Evolutionary conservation across 1,140 invertebrate genomes (phyloP).

Genomic region (Calephelis virginiensis): DNA sequence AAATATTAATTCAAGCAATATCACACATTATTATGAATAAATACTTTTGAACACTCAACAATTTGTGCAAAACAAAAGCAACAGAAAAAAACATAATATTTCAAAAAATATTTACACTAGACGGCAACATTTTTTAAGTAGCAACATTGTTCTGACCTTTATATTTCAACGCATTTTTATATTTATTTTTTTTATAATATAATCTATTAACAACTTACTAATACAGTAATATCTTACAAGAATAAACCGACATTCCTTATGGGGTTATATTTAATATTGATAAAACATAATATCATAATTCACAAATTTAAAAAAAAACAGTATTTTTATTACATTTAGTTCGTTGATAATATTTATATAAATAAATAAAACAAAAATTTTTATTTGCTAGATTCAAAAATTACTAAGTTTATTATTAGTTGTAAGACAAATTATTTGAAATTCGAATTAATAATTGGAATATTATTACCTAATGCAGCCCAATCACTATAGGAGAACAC

Average conservation of each 20-base stretch:
- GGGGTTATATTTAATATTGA: not conserved
- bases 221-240: constrained; percentile 70
- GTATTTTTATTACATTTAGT: not conserved
- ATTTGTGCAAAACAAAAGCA: constrained; percentile 46
- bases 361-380: not conserved
- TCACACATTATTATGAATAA: constrained; percentile 32
- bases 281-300: constrained; percentile 18
- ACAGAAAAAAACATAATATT: constrained; percentile 24
- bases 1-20: constrained; percentile 6
- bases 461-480: not conserved
- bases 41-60: constrained; percentile 34
- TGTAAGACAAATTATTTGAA: no score
- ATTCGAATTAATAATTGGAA: no score
- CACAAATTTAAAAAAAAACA: not conserved
- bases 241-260: constrained; percentile 36
- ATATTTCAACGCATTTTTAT: constrained; percentile 57
- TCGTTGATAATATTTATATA: not conserved
- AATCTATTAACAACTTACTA: constrained; percentile 76
- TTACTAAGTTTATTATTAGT: no score
- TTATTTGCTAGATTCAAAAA: no score
- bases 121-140: constrained; percentile 37
- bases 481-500: not conserved
- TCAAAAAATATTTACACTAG: constrained; percentile 55
- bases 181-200: constrained; percentile 62
- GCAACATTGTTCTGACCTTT: constrained; percentile 26